Evolutionary conservation across 1,140 invertebrate genomes (phyloP), one percentile per base, ranked within the genome.

Genomic region (Spodoptera litura): DNA sequence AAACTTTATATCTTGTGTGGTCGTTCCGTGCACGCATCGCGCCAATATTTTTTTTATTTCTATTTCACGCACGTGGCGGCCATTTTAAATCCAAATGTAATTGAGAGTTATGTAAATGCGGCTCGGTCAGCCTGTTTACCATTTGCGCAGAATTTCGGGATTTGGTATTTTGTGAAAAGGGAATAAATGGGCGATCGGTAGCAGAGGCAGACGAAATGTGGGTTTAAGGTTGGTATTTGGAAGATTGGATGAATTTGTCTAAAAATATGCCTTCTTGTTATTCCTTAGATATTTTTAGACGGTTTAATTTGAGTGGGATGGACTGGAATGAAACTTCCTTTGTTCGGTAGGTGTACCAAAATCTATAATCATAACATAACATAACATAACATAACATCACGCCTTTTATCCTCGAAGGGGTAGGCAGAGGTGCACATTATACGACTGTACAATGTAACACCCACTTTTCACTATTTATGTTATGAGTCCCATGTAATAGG

Each of bases 61-160:
- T 79, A 84, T 87, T 85, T 85, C 66, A 75, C 81, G 79, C 83
- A 87, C 87, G 82, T 83, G 85, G 78, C 68, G 83, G 84, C 83
- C 81, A 81, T 85, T 86, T 90, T 89, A 88, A 90, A 89, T 89
- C 88, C 89, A 82, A 80, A 80, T 86, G 82, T 91, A 90, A 91
- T 91, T 91, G 85, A 87, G 89, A 90, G 84, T 89, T 91, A 91
- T 90, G 88, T 82, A 91, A 91, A 91, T 88, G 83, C 70, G 76
- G 81, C 85, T 53, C 72, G 78, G 70, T 49, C 72, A 72, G 53
- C 35, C 78, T 68, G 78, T 80, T 80, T 80, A 75, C 55, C 78
- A 71, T 71, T 71, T 78, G 55, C 68, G 66, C 35, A 51, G 72
- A 80, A 75, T 59, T 70, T 75, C 53, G 35, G 62, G 62, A 80